Evolutionary conservation across 2,113 vertebrate genomes (phyloP), one percentile per base, ranked within the genome.

Genomic region (Cyprinodon tularosa): DNA sequence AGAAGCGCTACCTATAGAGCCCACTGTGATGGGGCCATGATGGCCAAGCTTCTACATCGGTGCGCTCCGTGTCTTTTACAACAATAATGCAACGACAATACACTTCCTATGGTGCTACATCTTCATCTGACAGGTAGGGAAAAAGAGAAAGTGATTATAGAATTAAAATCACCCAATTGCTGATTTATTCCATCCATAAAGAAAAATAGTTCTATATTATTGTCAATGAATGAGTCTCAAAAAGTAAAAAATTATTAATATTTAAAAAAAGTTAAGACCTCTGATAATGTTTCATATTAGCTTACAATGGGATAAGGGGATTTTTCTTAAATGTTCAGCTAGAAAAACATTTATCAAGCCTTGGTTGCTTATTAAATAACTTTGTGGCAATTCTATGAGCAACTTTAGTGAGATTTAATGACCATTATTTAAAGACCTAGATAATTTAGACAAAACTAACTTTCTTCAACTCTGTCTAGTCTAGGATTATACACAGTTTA

Each of bases 31-130:
- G 47, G 76, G 79, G 63, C 63, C 72, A 22, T 50, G 17, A 13
- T 71, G 66, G n/a, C 37, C 62, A 50, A 37, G 53, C 62, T 77
- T n/a, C 61, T 70, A 47, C 47, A 73, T 78, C 69, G 11, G 36
- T 39, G 39, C 37, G 62, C 72, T 84, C 80, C 2, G 9, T 0
- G 4, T 62, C 45, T 67, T 5, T 83, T 79, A 72, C n/a, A 62
- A 12, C 72, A 20, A 80, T 88, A 77, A 91, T 50, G 67, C 2
- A 57, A 85, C 69, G 75, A 82, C 80, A 72, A 68, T 37, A 9
- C 20, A 80, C 84, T 90, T 93, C 89, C 82, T 12, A 48, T 66
- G 84, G 75, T 74, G 1, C 38, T 39, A 29, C 29, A 29, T 29
- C 29, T 29, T 29, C 29, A 29, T 29, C 29, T 29, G 29, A 29